Percentiles rank a stretch among this genome's conserved stretches.
These are phyloP conservation scores for Oscheius sp. DNA, from an alignment of 1,140 invertebrate genomes.

Conservation along the genomic window DNA sequence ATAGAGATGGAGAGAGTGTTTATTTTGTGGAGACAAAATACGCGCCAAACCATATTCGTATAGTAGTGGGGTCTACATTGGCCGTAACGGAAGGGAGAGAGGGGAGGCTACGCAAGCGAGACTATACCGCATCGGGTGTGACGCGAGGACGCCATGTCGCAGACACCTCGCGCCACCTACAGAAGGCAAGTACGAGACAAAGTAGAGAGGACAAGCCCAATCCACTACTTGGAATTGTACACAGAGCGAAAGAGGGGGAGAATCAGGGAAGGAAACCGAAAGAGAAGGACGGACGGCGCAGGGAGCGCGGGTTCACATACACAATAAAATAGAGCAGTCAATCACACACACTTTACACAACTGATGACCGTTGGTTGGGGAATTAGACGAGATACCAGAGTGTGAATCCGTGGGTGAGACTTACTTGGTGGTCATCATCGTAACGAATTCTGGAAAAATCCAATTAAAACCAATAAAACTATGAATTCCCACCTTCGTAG, in stretches of 20 bases:
- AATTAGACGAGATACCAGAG: background rate
- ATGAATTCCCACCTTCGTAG: constrained; percentile 80
- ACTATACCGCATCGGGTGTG: background rate
- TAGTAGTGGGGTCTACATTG: no score
- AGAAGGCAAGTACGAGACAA: constrained; percentile 1
- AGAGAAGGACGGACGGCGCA: no score
- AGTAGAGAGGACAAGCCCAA: background rate
- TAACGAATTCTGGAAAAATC: constrained; percentile 49
- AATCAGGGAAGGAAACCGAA: background rate
- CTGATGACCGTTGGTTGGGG: background rate
- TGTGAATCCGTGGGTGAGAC: background rate
- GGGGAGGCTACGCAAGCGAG: background rate
- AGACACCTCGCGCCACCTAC: background rate
- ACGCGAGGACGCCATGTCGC: background rate
- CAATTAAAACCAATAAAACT: background rate
- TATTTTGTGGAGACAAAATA: no score
- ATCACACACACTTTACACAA: constrained; percentile 7
- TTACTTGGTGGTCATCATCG: constrained; percentile 56
- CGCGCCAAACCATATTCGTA: no score
- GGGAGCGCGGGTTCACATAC: no score
- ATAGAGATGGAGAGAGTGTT: no score
- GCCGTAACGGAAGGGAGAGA: no score
- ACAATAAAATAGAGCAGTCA: background rate
- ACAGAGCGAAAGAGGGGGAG: background rate
- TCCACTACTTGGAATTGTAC: constrained; percentile 6